A percentile compares a stretch with the other conserved stretches of the same genome.
Evolutionary conservation across 2,113 vertebrate species (phyloP).

Genomic region (Argyrosomus japonicus): DNA sequence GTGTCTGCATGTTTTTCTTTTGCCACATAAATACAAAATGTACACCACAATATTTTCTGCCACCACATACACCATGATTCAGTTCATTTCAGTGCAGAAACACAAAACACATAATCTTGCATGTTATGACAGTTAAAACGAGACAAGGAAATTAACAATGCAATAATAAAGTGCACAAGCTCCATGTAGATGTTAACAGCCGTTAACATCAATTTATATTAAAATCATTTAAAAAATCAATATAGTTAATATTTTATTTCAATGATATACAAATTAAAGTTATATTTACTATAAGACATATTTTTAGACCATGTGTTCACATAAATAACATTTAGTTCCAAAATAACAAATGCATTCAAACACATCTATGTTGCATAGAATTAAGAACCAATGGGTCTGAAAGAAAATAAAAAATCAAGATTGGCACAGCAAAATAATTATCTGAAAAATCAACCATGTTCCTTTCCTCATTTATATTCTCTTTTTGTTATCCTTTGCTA

Average conservation of each 20-base stretch:
- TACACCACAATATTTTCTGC: conserved; percentile 59
- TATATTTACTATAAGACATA: conserved; percentile 70
- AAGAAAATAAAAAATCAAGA: conserved; percentile 73
- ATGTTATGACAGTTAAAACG: conserved; percentile 56
- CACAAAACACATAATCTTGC: conserved; percentile 63
- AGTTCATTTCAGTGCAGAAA: conserved; percentile 66
- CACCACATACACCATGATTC: conserved; percentile 58
- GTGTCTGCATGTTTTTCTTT: conserved; percentile 59
- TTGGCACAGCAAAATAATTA: conserved; percentile 87
- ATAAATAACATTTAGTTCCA: conserved; percentile 71
- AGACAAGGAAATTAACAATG: conserved; percentile 66
- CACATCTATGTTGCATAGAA: conserved; percentile 96
- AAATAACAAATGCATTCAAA: conserved; percentile 86
- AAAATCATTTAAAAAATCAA: conserved; percentile 82
- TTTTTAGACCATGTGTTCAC: conserved; percentile 81
- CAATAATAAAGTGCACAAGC: conserved; percentile 85
- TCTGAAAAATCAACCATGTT: conserved; percentile 57
- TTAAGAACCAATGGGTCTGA: conserved; percentile 88
- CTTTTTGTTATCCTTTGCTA: conserved; percentile 40
- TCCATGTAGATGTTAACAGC: conserved; percentile 77
- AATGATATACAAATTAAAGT: conserved; percentile 86
- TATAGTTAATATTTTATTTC: conserved; percentile 66
- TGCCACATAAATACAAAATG: conserved; percentile 75
- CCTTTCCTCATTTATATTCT: conserved; percentile 16
- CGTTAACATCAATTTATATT: conserved; percentile 76